These are phyloP conservation scores for Trialeurodes vaporariorum DNA, from an alignment of 1,140 invertebrate species.

Conservation along the genomic window DNA sequence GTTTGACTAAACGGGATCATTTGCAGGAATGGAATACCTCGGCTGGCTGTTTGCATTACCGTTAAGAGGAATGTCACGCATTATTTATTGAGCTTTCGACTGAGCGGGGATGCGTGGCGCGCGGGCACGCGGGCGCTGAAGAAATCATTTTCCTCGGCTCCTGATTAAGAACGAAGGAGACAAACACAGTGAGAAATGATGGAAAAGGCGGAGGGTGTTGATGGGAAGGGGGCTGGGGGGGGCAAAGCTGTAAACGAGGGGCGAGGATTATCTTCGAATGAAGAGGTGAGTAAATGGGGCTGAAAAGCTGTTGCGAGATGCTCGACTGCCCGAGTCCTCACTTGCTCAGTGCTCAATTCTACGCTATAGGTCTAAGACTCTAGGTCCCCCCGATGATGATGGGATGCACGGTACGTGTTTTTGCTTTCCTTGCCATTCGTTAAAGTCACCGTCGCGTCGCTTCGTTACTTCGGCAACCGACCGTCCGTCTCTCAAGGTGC, in stretches of 20 bases:
- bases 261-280: not conserved
- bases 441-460: not conserved
- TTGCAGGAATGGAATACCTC: not conserved
- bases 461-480: not conserved
- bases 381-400: too few species aligned
- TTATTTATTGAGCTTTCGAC: not conserved
- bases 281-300: not conserved
- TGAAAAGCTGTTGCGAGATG: not conserved
- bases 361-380: too few species aligned
- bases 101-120: too few species aligned
- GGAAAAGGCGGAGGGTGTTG: too few species aligned
- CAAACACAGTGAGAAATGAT: not conserved
- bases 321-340: too few species aligned
- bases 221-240: too few species aligned
- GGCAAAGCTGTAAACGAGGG: too few species aligned
- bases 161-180: not conserved
- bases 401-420: not conserved
- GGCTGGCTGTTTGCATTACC: not conserved
- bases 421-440: not conserved
- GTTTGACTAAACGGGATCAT: not conserved
- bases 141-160: too few species aligned
- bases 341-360: not conserved
- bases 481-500: not conserved
- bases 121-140: too few species aligned
- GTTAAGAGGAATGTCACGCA: not conserved